These are phyloP conservation scores for Esox masquinongy DNA, from an alignment of 2,797 vertebrate species.

Conservation along the genomic window DNA sequence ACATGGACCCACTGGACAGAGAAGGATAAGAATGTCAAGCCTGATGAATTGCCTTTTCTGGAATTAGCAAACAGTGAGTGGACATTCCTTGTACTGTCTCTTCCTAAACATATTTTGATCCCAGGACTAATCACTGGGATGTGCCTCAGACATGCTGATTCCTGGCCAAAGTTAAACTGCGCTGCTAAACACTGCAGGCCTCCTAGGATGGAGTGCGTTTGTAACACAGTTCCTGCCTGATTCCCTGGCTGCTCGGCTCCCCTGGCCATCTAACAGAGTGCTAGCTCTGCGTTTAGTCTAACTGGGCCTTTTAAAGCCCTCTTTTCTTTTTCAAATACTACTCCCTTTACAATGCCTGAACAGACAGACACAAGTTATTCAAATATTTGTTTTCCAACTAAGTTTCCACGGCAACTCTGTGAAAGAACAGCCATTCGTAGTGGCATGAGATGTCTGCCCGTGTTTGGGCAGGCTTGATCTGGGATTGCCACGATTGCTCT, in stretches of 20 bases:
- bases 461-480: too few relatives aligned
- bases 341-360: conserved; percentile 48
- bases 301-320: conserved; percentile 45
- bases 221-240: not conserved
- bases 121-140: not conserved
- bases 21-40: not conserved
- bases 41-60: not conserved
- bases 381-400: conserved; percentile 47
- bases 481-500: too few relatives aligned
- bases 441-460: not conserved
- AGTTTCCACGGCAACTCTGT: conserved; percentile 53
- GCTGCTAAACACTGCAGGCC: not conserved
- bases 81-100: not conserved
- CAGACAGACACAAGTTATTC: conserved; percentile 46
- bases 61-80: not conserved
- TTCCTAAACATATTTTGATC: not conserved
- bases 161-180: not conserved
- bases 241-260: not conserved
- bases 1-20: not conserved
- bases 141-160: not conserved
- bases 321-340: conserved; percentile 56
- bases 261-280: conserved; percentile 26
- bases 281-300: conserved; percentile 56
- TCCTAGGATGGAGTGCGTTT: not conserved
- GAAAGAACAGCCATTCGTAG: conserved; percentile 30